Evolutionary conservation across 1,140 invertebrate species (phyloP).

Genomic region (Cotesia glomerata): DNA sequence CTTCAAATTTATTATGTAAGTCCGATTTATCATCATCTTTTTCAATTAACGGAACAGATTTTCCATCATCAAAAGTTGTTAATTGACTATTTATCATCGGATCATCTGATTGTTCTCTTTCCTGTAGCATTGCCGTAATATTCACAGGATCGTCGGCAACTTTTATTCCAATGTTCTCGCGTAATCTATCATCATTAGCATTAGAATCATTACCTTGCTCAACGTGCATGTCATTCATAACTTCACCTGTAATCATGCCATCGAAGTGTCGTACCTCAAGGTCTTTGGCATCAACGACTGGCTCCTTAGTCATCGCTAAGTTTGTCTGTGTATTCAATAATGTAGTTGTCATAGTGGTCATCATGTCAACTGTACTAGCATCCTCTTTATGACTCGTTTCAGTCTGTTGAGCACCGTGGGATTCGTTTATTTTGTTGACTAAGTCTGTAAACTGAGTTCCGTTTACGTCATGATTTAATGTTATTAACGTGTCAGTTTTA

Average conservation of each 20-base stretch:
- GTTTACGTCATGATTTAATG: conserved; percentile 12
- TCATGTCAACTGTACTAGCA: conserved; percentile 19
- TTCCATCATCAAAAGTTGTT: background rate
- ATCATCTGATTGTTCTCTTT: background rate
- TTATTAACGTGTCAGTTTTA: background rate
- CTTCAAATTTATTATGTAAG: conserved; percentile 40
- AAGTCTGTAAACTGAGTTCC: conserved; percentile 30
- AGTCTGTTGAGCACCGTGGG: conserved; percentile 19
- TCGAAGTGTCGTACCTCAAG: conserved; percentile 5
- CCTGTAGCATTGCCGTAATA: background rate
- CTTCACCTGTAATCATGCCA: background rate
- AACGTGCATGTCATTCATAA: conserved; percentile 15
- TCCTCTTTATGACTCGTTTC: conserved; percentile 21
- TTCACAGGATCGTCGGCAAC: background rate
- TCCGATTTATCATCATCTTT: background rate
- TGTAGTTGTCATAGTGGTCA: conserved; percentile 25
- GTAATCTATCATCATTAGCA: conserved; percentile 15
- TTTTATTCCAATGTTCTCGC: background rate
- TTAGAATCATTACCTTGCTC: conserved; percentile 6
- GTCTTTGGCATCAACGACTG: conserved; percentile 7
- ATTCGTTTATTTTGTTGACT: conserved; percentile 24
- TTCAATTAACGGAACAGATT: conserved; percentile 10
- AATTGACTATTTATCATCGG: background rate
- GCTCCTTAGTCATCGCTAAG: background rate
- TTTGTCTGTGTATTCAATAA: background rate